A percentile compares a stretch with the other conserved stretches of the same genome.
Evolutionary conservation across 1,140 invertebrate genomes (phyloP).

Genomic region (Hypothenemus hampei): DNA sequence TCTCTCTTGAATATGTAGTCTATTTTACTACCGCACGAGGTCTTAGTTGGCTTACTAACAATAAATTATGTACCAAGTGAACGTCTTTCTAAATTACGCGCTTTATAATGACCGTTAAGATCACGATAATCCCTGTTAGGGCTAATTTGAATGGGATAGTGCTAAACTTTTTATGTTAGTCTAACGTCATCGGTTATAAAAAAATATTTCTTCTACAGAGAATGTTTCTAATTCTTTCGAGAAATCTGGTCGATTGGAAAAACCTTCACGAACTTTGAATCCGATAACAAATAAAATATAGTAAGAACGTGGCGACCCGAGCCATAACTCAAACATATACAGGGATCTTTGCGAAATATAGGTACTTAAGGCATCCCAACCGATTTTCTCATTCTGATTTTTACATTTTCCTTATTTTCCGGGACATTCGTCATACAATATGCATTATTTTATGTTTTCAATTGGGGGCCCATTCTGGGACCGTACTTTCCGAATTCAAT

Average conservation of each 20-base stretch:
- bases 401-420: conserved; percentile 35
- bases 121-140: not conserved
- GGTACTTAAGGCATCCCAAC: conserved; percentile 41
- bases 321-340: conserved; percentile 46
- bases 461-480: no score
- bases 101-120: conserved; percentile 1
- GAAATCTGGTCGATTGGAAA: conserved; percentile 40
- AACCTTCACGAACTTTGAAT: conserved; percentile 44
- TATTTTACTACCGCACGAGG: conserved; percentile 14
- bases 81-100: conserved; percentile 11
- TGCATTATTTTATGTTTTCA: conserved; percentile 29
- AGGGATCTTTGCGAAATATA: conserved; percentile 43
- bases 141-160: not conserved
- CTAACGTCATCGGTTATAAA: conserved; percentile 7
- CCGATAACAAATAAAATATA: conserved; percentile 49
- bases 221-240: conserved; percentile 32
- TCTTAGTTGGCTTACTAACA: conserved; percentile 13
- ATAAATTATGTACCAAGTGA: conserved; percentile 19
- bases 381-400: conserved; percentile 43
- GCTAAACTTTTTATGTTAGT: conserved; percentile 3
- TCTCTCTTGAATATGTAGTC: conserved; percentile 16
- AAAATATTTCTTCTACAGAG: conserved; percentile 19
- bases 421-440: conserved; percentile 24
- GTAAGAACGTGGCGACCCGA: conserved; percentile 43
- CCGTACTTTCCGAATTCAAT: no score